These are phyloP conservation scores for Trissolcus basalis DNA, from an alignment of 1,140 invertebrate species.

Conservation along the genomic window DNA sequence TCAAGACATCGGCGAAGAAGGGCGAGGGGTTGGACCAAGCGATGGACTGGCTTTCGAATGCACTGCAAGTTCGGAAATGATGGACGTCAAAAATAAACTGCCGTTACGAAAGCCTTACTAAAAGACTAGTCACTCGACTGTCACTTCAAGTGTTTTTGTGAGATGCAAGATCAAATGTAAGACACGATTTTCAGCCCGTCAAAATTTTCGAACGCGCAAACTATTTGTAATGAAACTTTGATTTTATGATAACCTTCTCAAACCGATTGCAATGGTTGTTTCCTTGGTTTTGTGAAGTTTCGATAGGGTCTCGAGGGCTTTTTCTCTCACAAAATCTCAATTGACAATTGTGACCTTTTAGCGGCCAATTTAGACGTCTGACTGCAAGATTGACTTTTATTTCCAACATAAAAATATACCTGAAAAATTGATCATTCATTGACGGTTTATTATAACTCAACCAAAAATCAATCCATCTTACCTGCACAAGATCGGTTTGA, in stretches of 20 bases:
- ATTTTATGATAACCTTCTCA: neutral
- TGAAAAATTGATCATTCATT: neutral
- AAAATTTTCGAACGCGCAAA: neutral
- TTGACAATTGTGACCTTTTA: conserved; percentile 27
- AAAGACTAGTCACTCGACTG: conserved; percentile 69
- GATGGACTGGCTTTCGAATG: conserved; percentile 98
- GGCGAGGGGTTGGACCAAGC: conserved; percentile 99
- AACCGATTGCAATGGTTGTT: neutral
- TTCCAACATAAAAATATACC: neutral
- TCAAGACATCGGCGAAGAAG: conserved; percentile 98
- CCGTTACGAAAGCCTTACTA: conserved; percentile 65
- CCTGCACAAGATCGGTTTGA: neutral
- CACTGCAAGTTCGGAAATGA: conserved; percentile 91
- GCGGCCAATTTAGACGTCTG: conserved; percentile 13
- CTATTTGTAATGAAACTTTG: neutral
- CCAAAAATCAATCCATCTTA: neutral
- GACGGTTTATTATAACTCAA: neutral
- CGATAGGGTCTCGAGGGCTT: conserved; percentile 1
- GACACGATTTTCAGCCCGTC: conserved; percentile 12
- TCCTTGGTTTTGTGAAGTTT: neutral
- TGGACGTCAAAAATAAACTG: conserved; percentile 50
- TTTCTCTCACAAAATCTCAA: conserved; percentile 8
- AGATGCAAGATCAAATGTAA: conserved; percentile 26
- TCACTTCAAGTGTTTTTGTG: conserved; percentile 60
- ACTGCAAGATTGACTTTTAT: neutral